phyloP scores from a whole-genome alignment of 2,888 invertebrate species.

The Pyralis farinalis region DNA sequence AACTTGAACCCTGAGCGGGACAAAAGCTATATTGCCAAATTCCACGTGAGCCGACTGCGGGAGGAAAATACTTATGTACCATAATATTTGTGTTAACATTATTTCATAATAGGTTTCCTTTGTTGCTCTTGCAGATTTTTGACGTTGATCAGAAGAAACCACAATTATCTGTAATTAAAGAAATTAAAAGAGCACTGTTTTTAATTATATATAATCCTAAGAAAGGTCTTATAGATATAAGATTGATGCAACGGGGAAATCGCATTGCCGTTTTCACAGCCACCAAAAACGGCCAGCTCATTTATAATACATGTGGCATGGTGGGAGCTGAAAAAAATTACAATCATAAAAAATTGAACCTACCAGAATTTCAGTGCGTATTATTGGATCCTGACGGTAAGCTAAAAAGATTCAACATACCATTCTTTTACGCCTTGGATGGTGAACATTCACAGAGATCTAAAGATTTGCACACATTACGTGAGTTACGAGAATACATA shows the following conservation, averaged over 20 bases:
- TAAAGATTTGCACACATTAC: conserved; percentile 92
- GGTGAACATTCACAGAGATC: conserved; percentile 93
- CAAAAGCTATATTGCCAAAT: too few species aligned
- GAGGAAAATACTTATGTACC: too few species aligned
- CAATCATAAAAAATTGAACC: conserved; percentile 78
- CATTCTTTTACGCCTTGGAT: conserved; percentile 94
- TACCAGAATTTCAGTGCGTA: conserved; percentile 86
- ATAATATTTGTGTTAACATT: too few species aligned
- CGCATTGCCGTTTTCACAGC: conserved; percentile 95
- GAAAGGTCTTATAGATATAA: conserved; percentile 95
- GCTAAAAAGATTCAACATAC: conserved; percentile 91
- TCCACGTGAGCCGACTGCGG: too few species aligned
- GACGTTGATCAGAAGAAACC: conserved; percentile 66
- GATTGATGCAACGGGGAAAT: conserved; percentile 94
- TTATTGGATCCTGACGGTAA: conserved; percentile 92
- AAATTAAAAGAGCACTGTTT: conserved; percentile 86
- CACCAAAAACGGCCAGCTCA: conserved; percentile 89
- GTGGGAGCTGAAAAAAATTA: conserved; percentile 85
- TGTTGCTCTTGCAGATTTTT: conserved; percentile 63
- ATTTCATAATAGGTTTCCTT: too few species aligned
- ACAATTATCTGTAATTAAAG: conserved; percentile 60
- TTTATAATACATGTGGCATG: conserved; percentile 91
- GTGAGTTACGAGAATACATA: conserved; percentile 86
- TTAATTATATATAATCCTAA: conserved; percentile 96
- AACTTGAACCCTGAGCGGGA: too few species aligned